Percentiles rank a stretch among this genome's conserved stretches.
Evolutionary conservation across 1,140 invertebrate genomes (phyloP).

Genomic region (Elysia chlorotica): DNA sequence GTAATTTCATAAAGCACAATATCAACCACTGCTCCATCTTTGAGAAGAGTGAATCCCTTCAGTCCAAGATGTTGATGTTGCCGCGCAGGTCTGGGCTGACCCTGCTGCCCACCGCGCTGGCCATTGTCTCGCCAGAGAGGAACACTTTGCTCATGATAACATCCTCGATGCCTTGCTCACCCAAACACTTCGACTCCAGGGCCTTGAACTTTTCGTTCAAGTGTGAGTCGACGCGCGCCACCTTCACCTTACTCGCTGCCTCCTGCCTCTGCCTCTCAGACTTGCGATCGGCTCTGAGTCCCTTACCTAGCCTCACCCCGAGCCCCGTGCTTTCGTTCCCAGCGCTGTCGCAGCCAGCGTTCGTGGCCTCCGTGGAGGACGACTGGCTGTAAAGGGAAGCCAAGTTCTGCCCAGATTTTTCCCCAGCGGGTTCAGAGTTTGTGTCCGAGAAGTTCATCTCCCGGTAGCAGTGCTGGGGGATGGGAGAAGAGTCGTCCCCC

Average conservation of each 20-base stretch:
- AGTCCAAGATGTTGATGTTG: too few species aligned
- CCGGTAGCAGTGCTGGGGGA: neutral
- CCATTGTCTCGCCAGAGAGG: slow-evolving; percentile 3
- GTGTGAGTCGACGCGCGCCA: neutral
- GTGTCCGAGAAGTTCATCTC: neutral
- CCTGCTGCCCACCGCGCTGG: neutral
- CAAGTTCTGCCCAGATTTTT: neutral
- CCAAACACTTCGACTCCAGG: neutral
- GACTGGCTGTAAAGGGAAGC: neutral
- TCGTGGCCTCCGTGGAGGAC: neutral
- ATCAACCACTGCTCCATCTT: too few species aligned
- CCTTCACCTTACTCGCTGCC: neutral
- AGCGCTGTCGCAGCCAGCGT: neutral
- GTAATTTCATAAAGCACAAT: too few species aligned
- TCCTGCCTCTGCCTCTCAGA: neutral
- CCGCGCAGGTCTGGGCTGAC: too few species aligned
- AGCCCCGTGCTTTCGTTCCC: neutral
- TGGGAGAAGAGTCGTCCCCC: neutral
- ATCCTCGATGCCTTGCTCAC: slow-evolving; percentile 12
- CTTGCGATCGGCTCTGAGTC: neutral
- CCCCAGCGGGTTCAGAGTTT: neutral
- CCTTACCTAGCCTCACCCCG: too few species aligned
- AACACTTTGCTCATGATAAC: slow-evolving; percentile 26
- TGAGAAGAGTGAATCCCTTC: too few species aligned
- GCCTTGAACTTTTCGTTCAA: slow-evolving; percentile 3